Percentiles rank a stretch among this genome's conserved stretches.
phyloP scores from a whole-genome alignment of 2,797 vertebrate genomes.

The Pangasius mekongensis region DNA sequence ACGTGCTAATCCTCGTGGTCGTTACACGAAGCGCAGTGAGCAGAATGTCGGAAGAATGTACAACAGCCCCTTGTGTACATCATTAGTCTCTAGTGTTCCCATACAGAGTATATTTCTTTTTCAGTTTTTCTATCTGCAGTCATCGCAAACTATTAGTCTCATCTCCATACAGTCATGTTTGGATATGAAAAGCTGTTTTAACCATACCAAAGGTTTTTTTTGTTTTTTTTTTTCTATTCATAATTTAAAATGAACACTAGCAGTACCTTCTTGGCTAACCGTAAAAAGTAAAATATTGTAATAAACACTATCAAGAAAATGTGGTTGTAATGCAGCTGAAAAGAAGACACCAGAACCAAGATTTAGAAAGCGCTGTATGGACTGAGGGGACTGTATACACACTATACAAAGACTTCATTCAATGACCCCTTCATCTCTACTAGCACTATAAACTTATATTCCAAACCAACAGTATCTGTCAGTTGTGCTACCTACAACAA shows the following conservation, averaged over 20 bases:
- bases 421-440: slow-evolving; percentile 8
- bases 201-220: background rate
- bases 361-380: background rate
- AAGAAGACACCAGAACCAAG: background rate
- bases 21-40: background rate
- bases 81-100: background rate
- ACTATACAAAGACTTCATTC: slow-evolving; percentile 18
- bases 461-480: slow-evolving; percentile 14
- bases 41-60: background rate
- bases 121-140: background rate
- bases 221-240: background rate
- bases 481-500: background rate
- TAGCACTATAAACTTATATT: slow-evolving; percentile 24
- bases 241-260: background rate
- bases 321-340: background rate
- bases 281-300: background rate
- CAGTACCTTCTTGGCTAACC: background rate
- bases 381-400: background rate
- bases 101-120: background rate
- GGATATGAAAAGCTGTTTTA: background rate
- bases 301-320: background rate
- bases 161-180: background rate
- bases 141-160: background rate
- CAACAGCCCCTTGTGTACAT: background rate
- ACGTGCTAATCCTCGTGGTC: background rate